These are phyloP conservation scores for Amniataba percoides DNA, from an alignment of 2,797 vertebrate genomes.

Conservation along the genomic window DNA sequence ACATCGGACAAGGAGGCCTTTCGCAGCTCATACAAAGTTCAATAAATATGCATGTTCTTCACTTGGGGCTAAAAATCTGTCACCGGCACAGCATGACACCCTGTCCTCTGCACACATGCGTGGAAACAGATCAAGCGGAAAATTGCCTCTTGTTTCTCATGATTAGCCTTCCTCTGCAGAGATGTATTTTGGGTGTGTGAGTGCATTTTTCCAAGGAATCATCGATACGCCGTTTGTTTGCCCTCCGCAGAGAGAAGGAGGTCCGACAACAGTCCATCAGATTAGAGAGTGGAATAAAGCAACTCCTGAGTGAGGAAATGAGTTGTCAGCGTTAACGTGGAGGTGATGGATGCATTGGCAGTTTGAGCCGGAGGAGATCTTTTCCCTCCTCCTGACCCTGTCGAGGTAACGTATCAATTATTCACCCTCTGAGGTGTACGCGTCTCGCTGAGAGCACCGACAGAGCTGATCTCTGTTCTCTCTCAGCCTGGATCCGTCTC, in stretches of 20 bases:
- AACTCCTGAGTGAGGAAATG: constrained; percentile 22
- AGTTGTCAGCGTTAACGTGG: constrained; percentile 39
- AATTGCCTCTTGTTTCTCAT: constrained; percentile 51
- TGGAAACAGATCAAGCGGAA: constrained; percentile 50
- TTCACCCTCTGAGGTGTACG: constrained; percentile 44
- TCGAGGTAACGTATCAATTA: constrained; percentile 49
- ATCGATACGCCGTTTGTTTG: constrained; percentile 9
- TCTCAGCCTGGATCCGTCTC: constrained; percentile 27
- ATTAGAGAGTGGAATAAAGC: constrained; percentile 21
- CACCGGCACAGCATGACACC: constrained; percentile 13
- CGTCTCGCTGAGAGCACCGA: constrained; percentile 20
- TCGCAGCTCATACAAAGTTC: not conserved
- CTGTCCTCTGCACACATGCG: constrained; percentile 1
- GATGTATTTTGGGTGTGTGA: not conserved
- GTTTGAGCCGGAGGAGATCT: constrained; percentile 38
- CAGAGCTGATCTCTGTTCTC: not conserved
- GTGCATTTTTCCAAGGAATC: not conserved
- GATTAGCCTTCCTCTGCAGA: constrained; percentile 35
- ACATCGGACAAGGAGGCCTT: not conserved
- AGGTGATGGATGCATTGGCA: constrained; percentile 36
- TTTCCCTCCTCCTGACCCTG: constrained; percentile 48
- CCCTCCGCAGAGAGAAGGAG: constrained; percentile 4
- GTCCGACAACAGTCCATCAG: constrained; percentile 19
- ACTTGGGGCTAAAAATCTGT: constrained; percentile 33
- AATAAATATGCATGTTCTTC: constrained; percentile 18